phyloP scores from a whole-genome alignment of 2,113 vertebrate species.

The Neomonachus schauinslandi region DNA sequence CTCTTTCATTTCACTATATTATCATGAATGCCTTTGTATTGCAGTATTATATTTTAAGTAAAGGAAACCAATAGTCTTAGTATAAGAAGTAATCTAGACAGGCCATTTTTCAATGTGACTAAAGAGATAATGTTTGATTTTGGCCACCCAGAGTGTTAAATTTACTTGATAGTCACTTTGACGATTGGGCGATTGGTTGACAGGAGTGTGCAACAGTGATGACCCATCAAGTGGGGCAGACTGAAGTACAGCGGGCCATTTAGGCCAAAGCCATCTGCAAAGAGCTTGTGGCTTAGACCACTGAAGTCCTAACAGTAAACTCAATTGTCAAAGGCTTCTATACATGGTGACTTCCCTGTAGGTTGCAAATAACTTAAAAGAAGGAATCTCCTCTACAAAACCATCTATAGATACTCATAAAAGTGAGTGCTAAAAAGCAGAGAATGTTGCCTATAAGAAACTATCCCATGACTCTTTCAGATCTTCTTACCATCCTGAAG shows the following conservation, averaged over 20 bases:
- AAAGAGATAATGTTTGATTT: not conserved
- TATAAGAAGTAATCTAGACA: not conserved
- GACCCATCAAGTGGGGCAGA: not conserved
- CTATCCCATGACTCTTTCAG: not conserved
- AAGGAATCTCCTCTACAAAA: not conserved
- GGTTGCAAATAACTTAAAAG: not conserved
- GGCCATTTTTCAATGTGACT: not conserved
- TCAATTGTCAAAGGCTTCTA: not conserved
- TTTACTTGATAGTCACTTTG: not conserved
- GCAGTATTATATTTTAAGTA: not conserved
- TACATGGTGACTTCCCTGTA: not conserved
- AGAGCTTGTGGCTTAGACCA: too few species aligned
- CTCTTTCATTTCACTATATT: not conserved
- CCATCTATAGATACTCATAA: not conserved
- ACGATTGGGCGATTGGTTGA: not conserved
- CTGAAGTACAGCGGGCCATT: not conserved
- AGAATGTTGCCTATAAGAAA: not conserved
- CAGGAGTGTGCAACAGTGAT: not conserved
- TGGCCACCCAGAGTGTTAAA: not conserved
- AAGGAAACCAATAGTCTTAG: not conserved
- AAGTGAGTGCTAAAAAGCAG: not conserved
- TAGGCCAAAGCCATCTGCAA: not conserved
- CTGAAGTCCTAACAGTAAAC: not conserved
- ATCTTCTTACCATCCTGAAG: not conserved
- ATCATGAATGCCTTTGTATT: not conserved